Percentiles rank a stretch among this genome's conserved stretches.
Evolutionary conservation across 2,888 invertebrate genomes (phyloP).

Genomic region (Pollenia griseotomentosa): DNA sequence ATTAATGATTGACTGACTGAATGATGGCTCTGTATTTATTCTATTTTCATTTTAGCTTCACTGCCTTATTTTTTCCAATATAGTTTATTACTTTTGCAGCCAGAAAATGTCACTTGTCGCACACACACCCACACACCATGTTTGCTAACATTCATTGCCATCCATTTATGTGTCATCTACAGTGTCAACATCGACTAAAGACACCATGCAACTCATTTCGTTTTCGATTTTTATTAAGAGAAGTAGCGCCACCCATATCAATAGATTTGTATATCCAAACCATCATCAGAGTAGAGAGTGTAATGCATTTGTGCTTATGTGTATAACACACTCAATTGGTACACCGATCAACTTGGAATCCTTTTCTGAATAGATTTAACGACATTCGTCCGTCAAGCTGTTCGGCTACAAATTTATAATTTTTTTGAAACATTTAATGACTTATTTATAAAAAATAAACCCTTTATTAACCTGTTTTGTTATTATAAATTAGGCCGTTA

Average conservation of each 20-base stretch:
- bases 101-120: conserved; percentile 24
- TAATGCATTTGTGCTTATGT: too few species aligned
- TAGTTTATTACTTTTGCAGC: not conserved
- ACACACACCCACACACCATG: not conserved
- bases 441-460: too few species aligned
- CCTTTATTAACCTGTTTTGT: too few species aligned
- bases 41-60: not conserved
- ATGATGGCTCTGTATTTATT: not conserved
- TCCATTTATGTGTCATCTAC: conserved; percentile 28
- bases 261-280: not conserved
- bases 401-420: too few species aligned
- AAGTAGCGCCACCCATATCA: not conserved
- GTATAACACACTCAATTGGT: too few species aligned
- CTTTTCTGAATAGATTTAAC: too few species aligned
- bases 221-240: too few species aligned
- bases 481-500: too few species aligned
- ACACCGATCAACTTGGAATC: too few species aligned
- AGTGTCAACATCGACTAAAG: not conserved
- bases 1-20: not conserved
- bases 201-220: not conserved
- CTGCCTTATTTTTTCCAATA: not conserved
- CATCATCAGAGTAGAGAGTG: too few species aligned
- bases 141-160: not conserved
- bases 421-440: too few species aligned
- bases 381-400: too few species aligned